phyloP scores from a whole-genome alignment of 2,888 invertebrate species.

The Thereva nobilitata region DNA sequence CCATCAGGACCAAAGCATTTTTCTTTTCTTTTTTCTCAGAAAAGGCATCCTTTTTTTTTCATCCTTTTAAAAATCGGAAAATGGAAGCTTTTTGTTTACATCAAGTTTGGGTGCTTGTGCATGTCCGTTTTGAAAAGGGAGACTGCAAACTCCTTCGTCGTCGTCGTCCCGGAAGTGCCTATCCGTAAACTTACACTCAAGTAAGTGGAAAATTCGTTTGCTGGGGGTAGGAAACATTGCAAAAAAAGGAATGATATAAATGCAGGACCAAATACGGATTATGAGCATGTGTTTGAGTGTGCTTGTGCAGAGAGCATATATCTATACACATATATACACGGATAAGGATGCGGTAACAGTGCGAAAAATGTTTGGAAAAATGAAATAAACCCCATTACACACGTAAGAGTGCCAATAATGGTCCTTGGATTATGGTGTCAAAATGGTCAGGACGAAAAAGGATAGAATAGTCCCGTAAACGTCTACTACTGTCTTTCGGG shows the following conservation, averaged over 20 bases:
- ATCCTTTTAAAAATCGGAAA: constrained; percentile 26
- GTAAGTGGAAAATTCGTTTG: constrained; percentile 42
- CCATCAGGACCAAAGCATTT: constrained; percentile 27
- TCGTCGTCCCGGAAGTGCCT: constrained; percentile 33
- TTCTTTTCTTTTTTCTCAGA: constrained; percentile 18
- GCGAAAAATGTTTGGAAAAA: constrained; percentile 34
- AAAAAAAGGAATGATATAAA: constrained; percentile 31
- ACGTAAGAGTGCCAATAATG: constrained; percentile 34
- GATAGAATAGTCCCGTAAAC: constrained; percentile 1
- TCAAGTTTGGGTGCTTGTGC: constrained; percentile 26
- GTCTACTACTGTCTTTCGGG: constrained; percentile 5
- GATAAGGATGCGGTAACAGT: constrained; percentile 27
- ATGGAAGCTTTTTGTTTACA: constrained; percentile 32
- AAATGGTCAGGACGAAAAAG: constrained; percentile 24
- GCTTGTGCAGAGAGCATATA: background rate
- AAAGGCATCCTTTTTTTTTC: constrained; percentile 10
- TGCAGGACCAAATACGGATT: background rate
- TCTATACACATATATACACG: constrained; percentile 3
- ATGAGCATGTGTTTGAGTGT: too few species aligned
- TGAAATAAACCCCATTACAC: constrained; percentile 38
- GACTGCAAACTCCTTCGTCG: too few species aligned
- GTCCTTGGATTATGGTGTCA: constrained; percentile 31
- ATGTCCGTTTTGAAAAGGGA: background rate
- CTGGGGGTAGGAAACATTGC: constrained; percentile 15
- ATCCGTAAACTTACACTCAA: constrained; percentile 42